Evolutionary conservation across 2,888 invertebrate genomes (phyloP).

Genomic region (Drosophila percnosoma): DNA sequence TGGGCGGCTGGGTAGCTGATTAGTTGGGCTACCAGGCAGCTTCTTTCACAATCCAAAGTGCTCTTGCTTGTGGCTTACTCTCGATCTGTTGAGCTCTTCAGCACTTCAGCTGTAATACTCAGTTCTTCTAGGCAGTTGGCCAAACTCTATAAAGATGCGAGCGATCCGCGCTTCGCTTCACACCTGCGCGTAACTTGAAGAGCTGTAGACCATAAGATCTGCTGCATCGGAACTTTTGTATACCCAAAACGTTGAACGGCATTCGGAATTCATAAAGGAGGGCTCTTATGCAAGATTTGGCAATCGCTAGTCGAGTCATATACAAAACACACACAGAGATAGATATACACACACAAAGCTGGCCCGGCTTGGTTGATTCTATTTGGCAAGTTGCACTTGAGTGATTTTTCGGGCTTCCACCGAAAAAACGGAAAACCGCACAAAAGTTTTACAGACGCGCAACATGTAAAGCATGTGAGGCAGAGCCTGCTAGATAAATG

Average conservation of each 20-base stretch:
- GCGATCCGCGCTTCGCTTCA: slow-evolving; percentile 83
- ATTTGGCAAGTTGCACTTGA: slow-evolving; percentile 82
- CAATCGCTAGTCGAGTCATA: slow-evolving; percentile 46
- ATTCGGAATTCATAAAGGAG: slow-evolving; percentile 54
- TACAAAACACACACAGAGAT: slow-evolving; percentile 12
- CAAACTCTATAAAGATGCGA: slow-evolving; percentile 81
- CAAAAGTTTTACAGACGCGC: slow-evolving; percentile 57
- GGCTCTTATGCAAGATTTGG: slow-evolving; percentile 74
- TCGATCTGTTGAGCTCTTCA: slow-evolving; percentile 15
- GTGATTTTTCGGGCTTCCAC: slow-evolving; percentile 80
- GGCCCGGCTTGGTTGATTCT: slow-evolving; percentile 59
- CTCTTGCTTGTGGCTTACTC: slow-evolving; percentile 40
- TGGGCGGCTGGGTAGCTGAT: background rate
- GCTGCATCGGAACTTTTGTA: slow-evolving; percentile 25
- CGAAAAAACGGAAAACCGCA: slow-evolving; percentile 52
- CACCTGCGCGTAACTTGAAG: slow-evolving; percentile 78
- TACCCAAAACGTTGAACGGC: slow-evolving; percentile 23
- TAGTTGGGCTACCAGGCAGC: slow-evolving; percentile 30
- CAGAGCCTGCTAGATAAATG: slow-evolving; percentile 58
- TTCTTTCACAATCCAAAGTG: slow-evolving; percentile 45
- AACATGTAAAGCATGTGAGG: slow-evolving; percentile 63
- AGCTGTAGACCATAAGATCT: slow-evolving; percentile 61
- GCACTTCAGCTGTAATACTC: slow-evolving; percentile 22
- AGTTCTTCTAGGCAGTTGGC: slow-evolving; percentile 35
- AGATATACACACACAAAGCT: background rate